These are phyloP conservation scores for Rutpela maculata DNA, from an alignment of 2,888 invertebrate species.

Conservation along the genomic window DNA sequence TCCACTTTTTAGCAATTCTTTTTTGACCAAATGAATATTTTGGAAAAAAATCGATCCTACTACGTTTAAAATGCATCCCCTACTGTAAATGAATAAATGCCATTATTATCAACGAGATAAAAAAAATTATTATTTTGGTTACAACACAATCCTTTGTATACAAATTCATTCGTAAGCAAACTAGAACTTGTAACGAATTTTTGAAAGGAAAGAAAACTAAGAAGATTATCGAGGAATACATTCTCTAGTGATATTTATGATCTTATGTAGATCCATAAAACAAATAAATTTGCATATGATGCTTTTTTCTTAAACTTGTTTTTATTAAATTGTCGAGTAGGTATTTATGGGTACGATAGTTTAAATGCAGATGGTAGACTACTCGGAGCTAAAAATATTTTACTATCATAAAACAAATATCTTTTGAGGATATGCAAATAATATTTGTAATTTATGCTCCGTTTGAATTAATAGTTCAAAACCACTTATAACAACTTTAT, in stretches of 20 bases:
- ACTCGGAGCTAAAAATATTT: constrained; percentile 9
- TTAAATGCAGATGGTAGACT: background rate
- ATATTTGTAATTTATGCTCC: background rate
- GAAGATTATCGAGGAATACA: background rate
- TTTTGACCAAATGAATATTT: too few relatives aligned
- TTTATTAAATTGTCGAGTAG: background rate
- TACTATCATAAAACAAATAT: background rate
- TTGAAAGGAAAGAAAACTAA: background rate
- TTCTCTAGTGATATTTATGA: background rate
- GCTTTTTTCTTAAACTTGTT: background rate
- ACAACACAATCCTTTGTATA: too few relatives aligned
- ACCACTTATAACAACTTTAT: constrained; percentile 1
- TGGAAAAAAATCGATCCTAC: too few relatives aligned
- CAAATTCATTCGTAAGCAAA: background rate
- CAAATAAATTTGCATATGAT: background rate
- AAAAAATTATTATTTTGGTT: too few relatives aligned
- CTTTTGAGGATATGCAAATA: background rate
- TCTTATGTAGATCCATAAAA: background rate
- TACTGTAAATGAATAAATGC: too few relatives aligned
- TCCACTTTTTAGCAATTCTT: too few relatives aligned
- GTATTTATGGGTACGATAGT: background rate
- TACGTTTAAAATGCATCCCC: too few relatives aligned
- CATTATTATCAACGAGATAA: too few relatives aligned
- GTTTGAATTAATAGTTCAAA: background rate
- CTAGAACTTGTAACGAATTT: background rate